Percentiles rank a stretch among this genome's conserved stretches.
phyloP scores from a whole-genome alignment of 2,888 invertebrate species.

The Chelonus formosanus region DNA sequence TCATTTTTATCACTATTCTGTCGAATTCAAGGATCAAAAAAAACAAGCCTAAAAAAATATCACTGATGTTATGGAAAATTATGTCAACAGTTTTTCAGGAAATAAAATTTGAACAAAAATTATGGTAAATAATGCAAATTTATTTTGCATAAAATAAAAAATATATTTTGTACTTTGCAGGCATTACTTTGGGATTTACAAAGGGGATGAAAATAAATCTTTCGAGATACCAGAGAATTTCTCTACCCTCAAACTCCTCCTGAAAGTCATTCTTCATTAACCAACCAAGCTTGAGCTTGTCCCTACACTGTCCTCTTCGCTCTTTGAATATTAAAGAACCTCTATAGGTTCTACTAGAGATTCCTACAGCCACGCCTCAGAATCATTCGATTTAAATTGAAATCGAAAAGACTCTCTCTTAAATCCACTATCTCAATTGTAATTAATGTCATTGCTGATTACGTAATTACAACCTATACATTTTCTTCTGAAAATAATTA shows the following conservation, averaged over 20 bases:
- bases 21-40: slow-evolving; percentile 15
- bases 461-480: neutral
- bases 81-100: slow-evolving; percentile 8
- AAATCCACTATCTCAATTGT: slow-evolving; percentile 19
- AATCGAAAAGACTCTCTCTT: slow-evolving; percentile 41
- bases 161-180: slow-evolving; percentile 11
- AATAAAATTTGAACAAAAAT: neutral
- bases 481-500: neutral
- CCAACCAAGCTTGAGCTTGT: slow-evolving; percentile 34
- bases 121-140: neutral
- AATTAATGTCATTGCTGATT: slow-evolving; percentile 20
- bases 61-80: slow-evolving; percentile 3
- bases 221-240: slow-evolving; percentile 5
- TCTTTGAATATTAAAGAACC: slow-evolving; percentile 37
- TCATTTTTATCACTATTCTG: slow-evolving; percentile 16
- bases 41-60: slow-evolving; percentile 19
- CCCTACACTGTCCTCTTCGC: slow-evolving; percentile 29
- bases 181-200: slow-evolving; percentile 11
- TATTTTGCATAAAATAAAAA: neutral
- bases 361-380: slow-evolving; percentile 39
- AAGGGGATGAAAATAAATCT: slow-evolving; percentile 29
- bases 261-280: slow-evolving; percentile 45
- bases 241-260: slow-evolving; percentile 15
- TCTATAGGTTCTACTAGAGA: slow-evolving; percentile 21
- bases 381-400: slow-evolving; percentile 48